Evolutionary conservation across 2,797 vertebrate species (phyloP).

Genomic region (Sparidentex hasta): DNA sequence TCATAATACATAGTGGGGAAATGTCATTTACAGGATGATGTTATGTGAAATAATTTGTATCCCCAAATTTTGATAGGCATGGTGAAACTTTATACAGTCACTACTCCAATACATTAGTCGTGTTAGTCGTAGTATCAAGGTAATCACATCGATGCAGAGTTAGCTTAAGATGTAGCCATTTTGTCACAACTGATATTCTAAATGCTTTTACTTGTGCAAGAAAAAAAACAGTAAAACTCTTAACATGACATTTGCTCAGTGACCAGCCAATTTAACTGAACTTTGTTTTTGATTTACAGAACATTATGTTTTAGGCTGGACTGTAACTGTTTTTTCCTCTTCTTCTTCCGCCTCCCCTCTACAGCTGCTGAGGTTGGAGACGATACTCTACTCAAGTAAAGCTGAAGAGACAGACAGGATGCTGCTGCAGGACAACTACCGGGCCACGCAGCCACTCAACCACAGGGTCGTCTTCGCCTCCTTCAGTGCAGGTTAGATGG

Average conservation of each 20-base stretch:
- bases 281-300: too few relatives aligned
- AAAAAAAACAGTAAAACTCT: too few relatives aligned
- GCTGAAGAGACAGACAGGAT: conserved; percentile 54
- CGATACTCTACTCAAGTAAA: conserved; percentile 81
- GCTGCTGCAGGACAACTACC: conserved; percentile 85
- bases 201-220: neutral
- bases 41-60: neutral
- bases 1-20: neutral
- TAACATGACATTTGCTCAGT: neutral
- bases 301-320: neutral
- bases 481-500: conserved; percentile 78
- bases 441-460: conserved; percentile 82
- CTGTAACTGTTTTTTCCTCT: neutral
- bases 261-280: too few relatives aligned
- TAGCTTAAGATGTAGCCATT: neutral
- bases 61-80: neutral
- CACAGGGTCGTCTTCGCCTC: conserved; percentile 81
- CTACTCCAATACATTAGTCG: neutral
- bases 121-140: neutral
- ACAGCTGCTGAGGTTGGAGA: conserved; percentile 84
- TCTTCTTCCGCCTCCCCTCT: neutral
- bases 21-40: neutral
- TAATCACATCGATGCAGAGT: neutral
- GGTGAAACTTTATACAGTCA: neutral
- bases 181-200: neutral